Conservation (phyloP, 2,113 vertebrate species). For the Apistogramma diplotaenia region DNA sequence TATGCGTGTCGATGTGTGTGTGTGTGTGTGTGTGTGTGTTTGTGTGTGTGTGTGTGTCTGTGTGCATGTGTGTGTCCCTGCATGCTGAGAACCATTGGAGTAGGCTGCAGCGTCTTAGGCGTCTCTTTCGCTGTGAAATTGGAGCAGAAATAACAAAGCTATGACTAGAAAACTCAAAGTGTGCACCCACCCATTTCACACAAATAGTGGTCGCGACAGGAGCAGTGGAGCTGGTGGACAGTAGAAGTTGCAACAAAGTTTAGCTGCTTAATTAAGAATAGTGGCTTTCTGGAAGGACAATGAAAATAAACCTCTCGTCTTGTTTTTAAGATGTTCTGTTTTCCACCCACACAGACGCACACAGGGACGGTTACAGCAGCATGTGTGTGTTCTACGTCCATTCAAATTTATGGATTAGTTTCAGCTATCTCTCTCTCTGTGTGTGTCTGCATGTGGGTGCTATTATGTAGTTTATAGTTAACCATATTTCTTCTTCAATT, state of each 20-base stretch:
- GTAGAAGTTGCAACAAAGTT: conserved; percentile 36
- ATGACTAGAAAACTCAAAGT: conserved; percentile 43
- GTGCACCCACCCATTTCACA: conserved; percentile 43
- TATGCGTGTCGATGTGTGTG: conserved; percentile 13
- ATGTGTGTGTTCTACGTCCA: conserved; percentile 5
- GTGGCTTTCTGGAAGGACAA: conserved; percentile 37
- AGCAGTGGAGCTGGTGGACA: conserved; percentile 27
- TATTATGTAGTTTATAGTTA: neutral
- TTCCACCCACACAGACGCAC: neutral
- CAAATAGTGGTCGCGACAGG: conserved; percentile 43
- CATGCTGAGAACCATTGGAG: conserved; percentile 57
- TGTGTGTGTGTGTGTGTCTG: neutral
- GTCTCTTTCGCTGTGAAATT: conserved; percentile 62
- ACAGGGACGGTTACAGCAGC: neutral
- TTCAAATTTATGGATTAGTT: neutral
- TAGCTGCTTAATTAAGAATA: conserved; percentile 21
- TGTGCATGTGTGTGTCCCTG: neutral
- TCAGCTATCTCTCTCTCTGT: neutral
- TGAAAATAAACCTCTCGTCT: conserved; percentile 29
- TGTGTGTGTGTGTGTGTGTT: neutral
- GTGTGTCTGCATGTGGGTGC: neutral
- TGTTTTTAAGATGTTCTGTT: conserved; percentile 16
- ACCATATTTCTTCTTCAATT: neutral
- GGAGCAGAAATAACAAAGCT: conserved; percentile 67
- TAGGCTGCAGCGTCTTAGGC: conserved; percentile 62